Percentiles rank a stretch among this genome's conserved stretches.
phyloP scores from a whole-genome alignment of 2,888 invertebrate species.

The Chymomyza fuscimana region DNA sequence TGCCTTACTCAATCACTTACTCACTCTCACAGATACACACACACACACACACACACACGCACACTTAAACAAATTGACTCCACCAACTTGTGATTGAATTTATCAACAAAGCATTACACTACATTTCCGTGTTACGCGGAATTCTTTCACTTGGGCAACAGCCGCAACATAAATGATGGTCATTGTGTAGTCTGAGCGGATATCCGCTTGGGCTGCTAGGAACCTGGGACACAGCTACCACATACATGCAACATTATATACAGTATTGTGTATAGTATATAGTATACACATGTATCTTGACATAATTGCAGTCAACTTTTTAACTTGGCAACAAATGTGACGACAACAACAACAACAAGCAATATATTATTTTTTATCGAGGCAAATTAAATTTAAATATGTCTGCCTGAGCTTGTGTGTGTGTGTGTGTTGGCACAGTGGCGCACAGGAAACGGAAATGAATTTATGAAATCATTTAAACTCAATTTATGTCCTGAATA shows the following conservation, averaged over 20 bases:
- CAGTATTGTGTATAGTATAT: not conserved
- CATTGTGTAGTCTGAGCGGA: not conserved
- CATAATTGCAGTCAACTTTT: not conserved
- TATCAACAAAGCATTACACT: not conserved
- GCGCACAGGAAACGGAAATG: constrained; percentile 63
- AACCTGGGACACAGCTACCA: not conserved
- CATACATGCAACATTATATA: not conserved
- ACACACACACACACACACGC: not conserved
- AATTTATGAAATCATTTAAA: constrained; percentile 71
- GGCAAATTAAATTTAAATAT: constrained; percentile 5
- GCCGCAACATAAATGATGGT: not conserved
- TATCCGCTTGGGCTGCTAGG: not conserved
- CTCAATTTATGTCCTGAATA: constrained; percentile 61
- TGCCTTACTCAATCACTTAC: not conserved
- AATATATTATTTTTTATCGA: not conserved
- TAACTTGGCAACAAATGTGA: not conserved
- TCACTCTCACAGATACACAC: not conserved
- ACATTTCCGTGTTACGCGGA: not conserved
- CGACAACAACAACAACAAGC: constrained; percentile 7
- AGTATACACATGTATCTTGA: not conserved
- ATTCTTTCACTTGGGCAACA: not conserved
- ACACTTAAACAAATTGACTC: not conserved
- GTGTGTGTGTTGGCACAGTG: constrained; percentile 1
- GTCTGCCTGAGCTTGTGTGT: no score
- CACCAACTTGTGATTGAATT: not conserved